Base-by-base conservation (phyloP, 2,888 invertebrate genomes). In the Nasonovia ribisnigri region DNA sequence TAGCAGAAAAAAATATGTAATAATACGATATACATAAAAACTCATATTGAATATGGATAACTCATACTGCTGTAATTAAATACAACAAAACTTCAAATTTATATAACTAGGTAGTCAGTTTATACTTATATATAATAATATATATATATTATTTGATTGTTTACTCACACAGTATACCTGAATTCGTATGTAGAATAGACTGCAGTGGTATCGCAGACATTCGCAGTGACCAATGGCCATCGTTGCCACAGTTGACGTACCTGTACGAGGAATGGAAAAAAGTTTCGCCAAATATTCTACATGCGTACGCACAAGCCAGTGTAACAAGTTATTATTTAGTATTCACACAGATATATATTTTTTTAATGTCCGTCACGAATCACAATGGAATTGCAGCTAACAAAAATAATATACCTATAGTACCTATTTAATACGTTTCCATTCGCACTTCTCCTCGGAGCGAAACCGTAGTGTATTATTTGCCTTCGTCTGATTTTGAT, bases 311-410 rank as follows among this genome's bases (percentile, higher is more conserved):
- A n/a, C 36, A 77, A 24, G 48, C 29, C 87, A 48, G 87, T 67
- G 87, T 57, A 84, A 54, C 24, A 60, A 42, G 91, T 42, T 26
- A 51, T 36, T 51, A 57, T 92, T 92, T 92, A 92, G 92, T 92
- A 92, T 92, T 91, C 91, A 84, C 42, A 43, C 11, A 77, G 24
- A 84, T 51, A 91, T 43, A 67, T 48, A 60, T 48, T 67, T 87
- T 87, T 87, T 87, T 88, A 92, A 92, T 88, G 67, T 92, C 88
- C 88, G 88, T 92, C 92, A 92, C 92, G 92, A 88, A 88, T 67
- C 92, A 87, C 86, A 87, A 92, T 92, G 60, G 86, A 92, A 92
- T 92, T 87, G 86, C 77, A 36, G 36, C n/a, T 57, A 91, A 91
- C 51, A 54, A 54, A 91, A 91, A 91, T 84, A 91, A 84, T 91